Conservation (phyloP, 2,113 vertebrate genomes). For the Bostrychus sinensis region DNA sequence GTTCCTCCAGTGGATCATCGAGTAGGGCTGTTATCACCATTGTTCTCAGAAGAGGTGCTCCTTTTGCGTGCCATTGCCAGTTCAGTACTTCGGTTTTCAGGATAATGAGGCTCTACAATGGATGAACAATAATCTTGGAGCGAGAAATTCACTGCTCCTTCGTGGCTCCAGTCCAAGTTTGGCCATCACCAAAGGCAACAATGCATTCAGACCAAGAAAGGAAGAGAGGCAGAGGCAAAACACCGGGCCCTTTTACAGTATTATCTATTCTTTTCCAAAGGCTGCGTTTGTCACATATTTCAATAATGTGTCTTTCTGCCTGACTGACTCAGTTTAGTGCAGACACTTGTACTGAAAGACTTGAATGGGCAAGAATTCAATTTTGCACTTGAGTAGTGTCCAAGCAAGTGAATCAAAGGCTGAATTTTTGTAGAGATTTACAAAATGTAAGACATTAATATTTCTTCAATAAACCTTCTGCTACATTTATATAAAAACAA, state of each 20-base stretch:
- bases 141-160: slow-evolving; percentile 30
- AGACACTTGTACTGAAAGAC: slow-evolving; percentile 63
- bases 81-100: slow-evolving; percentile 54
- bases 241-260: slow-evolving; percentile 36
- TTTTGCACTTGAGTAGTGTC: slow-evolving; percentile 74
- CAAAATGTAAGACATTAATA: slow-evolving; percentile 63
- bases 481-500: slow-evolving; percentile 43
- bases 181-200: slow-evolving; percentile 48
- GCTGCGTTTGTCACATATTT: slow-evolving; percentile 67
- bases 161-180: slow-evolving; percentile 51
- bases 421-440: slow-evolving; percentile 49
- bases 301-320: slow-evolving; percentile 67
- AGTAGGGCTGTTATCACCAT: slow-evolving; percentile 33
- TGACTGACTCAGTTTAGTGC: slow-evolving; percentile 59
- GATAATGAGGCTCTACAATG: slow-evolving; percentile 57
- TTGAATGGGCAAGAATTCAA: slow-evolving; percentile 67
- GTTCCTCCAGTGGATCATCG: slow-evolving; percentile 30
- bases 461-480: slow-evolving; percentile 53
- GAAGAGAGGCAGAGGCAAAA: slow-evolving; percentile 16
- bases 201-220: not conserved
- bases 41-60: slow-evolving; percentile 57
- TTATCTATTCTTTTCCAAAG: slow-evolving; percentile 61
- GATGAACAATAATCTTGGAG: slow-evolving; percentile 57
- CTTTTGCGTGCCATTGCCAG: slow-evolving; percentile 47
- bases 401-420: slow-evolving; percentile 57